Base-by-base conservation (phyloP, 2,888 invertebrate species). In the Thera britannica region DNA sequence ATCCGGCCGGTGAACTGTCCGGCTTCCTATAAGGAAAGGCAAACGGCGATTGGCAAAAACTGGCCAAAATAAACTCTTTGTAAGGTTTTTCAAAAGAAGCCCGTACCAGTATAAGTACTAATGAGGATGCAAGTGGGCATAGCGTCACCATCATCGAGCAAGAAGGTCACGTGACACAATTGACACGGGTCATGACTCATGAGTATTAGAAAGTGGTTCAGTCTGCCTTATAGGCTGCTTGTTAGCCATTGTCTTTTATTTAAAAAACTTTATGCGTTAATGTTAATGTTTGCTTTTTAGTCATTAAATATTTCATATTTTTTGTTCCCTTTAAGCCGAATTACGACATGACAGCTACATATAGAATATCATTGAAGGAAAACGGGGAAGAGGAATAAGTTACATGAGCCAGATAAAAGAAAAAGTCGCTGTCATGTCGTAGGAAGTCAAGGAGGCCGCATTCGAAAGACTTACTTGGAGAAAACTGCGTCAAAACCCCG, bases 121-220 rank as follows among this genome's bases (percentile, higher is more conserved):
- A 76, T 72, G 71, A 76, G 73, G 72, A 74, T 73, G 67, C 58
- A 65, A 68, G 69, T 74, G 67, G 71, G 75, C 76, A 72, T 76
- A 71, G 71, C 70, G 73, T 77, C 76, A 73, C 65, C 56, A 62
- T 67, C 66, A 72, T 75, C 75, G 74, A 72, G 70, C 72, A 68
- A 59, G 65, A 68, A 67, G 66, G 66, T 59, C 62, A 72, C 77
- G 70, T 74, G 66, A 58, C 62, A 72, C 77, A 69, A 74, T 58
- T 58, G 67, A 61, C 70, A 71, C 80, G 74, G 80, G 79, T 82
- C 79, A 79, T 72, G 77, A 81, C 79, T 82, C 79, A 79, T 72
- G 77, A 81, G 80, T 81, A 81, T 83, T 85, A 85, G 86, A 85
- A 86, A 87, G 86, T 81, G 70, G 69, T 58, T 62, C 67, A 58